A percentile compares a stretch with the other conserved stretches of the same genome.
Evolutionary conservation across 2,888 invertebrate genomes (phyloP).

Genomic region (Bellardia pandia): DNA sequence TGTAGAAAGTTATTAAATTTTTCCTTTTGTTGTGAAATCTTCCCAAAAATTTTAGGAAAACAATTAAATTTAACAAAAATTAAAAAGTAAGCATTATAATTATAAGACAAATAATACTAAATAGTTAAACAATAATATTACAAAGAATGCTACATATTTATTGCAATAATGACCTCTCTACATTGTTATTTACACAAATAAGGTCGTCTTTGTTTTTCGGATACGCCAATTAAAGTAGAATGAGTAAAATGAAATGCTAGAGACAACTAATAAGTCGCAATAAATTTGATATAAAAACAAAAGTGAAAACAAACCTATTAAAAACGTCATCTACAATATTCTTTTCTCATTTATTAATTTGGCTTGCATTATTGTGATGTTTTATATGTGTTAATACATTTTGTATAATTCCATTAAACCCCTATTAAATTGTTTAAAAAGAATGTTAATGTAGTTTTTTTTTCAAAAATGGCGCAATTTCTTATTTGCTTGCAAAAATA

Average conservation of each 20-base stretch:
- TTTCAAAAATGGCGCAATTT: constrained; percentile 36
- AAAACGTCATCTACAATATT: constrained; percentile 52
- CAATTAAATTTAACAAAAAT: constrained; percentile 30
- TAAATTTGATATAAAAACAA: constrained; percentile 61
- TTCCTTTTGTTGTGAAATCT: constrained; percentile 67
- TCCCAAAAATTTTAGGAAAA: constrained; percentile 27
- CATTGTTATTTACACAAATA: constrained; percentile 26
- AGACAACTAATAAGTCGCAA: constrained; percentile 48
- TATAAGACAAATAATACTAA: not conserved
- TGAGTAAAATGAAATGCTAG: constrained; percentile 22
- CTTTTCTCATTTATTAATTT: not conserved
- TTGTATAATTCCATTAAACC: not conserved
- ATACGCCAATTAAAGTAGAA: constrained; percentile 37
- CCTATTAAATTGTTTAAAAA: not conserved
- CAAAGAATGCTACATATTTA: not conserved
- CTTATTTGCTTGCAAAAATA: not conserved
- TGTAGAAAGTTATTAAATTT: constrained; percentile 63
- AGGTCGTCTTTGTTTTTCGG: constrained; percentile 51
- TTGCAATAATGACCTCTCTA: not conserved
- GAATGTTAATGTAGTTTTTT: too few relatives aligned
- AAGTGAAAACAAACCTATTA: constrained; percentile 50
- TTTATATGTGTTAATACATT: not conserved
- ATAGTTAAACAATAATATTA: not conserved
- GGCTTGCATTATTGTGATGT: not conserved
- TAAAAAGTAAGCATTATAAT: constrained; percentile 54